Evolutionary conservation across 2,113 vertebrate species (phyloP).

Genomic region (Amazona guildingii): DNA sequence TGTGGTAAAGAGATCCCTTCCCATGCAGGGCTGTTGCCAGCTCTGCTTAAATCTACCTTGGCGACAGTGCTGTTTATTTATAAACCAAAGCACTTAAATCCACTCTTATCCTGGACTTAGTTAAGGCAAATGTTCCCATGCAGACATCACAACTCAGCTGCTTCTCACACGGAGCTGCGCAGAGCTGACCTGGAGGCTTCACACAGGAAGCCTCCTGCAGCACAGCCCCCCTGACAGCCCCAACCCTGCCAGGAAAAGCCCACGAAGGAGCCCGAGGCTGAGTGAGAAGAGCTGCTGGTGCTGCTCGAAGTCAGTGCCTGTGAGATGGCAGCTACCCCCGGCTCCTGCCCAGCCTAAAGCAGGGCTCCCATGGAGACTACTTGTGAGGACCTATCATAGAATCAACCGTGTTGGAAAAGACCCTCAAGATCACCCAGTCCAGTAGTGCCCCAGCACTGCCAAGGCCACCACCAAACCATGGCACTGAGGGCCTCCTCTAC

Average conservation of each 20-base stretch:
- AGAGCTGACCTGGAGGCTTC: not conserved
- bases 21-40: conserved; percentile 40
- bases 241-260: not conserved
- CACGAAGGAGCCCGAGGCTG: not conserved
- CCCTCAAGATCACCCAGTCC: not conserved
- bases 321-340: fast-evolving
- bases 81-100: conserved; percentile 57
- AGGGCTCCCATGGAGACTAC: not conserved
- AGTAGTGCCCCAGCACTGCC: not conserved
- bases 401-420: not conserved
- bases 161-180: not conserved
- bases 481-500: not conserved
- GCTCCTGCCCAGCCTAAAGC: not conserved
- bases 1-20: conserved; percentile 57
- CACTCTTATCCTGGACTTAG: conserved; percentile 33
- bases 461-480: not conserved
- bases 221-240: not conserved
- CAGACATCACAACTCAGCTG: not conserved
- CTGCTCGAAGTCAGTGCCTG: not conserved
- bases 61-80: conserved; percentile 47
- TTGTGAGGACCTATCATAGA: not conserved
- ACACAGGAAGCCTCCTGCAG: not conserved
- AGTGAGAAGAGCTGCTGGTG: not conserved
- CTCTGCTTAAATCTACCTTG: conserved; percentile 43
- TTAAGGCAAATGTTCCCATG: not conserved